Conservation (phyloP, 2,113 vertebrate species). For the Corythornis cristatus region DNA sequence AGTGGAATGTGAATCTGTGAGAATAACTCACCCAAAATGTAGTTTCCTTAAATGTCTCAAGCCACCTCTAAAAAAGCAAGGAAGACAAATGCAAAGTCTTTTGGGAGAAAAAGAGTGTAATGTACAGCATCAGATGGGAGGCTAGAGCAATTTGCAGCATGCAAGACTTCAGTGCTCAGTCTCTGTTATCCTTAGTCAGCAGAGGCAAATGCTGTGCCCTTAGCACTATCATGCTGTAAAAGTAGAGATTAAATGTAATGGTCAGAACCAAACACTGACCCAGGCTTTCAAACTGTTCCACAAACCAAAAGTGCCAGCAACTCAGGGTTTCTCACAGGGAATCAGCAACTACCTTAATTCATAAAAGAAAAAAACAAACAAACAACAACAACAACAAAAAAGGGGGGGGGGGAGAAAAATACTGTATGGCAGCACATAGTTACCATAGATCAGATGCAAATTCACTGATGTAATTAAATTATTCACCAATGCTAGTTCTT, state of each 20-base stretch:
- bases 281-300: neutral
- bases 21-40: neutral
- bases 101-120: neutral
- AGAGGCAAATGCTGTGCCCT: neutral
- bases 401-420: neutral
- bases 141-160: neutral
- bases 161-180: neutral
- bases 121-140: neutral
- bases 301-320: neutral
- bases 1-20: neutral
- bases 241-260: neutral
- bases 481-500: neutral
- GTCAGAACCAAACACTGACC: neutral
- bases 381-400: neutral
- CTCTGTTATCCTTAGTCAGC: neutral
- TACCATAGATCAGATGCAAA: neutral
- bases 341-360: neutral
- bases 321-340: neutral
- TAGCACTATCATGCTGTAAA: neutral
- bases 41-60: slow-evolving; percentile 3
- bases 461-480: neutral
- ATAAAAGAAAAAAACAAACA: neutral
- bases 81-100: neutral
- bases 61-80: neutral
- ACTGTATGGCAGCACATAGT: neutral